Conservation (phyloP, 1,140 invertebrate genomes). For the Drosophila santomea region DNA sequence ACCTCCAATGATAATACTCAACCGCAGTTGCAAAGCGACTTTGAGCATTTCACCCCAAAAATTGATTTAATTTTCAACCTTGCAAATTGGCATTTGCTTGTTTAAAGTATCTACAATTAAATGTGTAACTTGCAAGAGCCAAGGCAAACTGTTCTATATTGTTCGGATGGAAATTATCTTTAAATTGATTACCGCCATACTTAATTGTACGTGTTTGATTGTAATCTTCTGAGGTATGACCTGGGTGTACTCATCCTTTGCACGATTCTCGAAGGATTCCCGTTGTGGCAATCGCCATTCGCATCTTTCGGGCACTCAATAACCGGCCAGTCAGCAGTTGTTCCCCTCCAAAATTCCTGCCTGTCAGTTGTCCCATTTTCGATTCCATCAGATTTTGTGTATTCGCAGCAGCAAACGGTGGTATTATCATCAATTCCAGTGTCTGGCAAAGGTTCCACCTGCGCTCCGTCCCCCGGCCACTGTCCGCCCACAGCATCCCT, state of each 20-base stretch:
- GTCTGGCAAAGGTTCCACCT: conserved; percentile 7
- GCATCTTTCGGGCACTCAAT: background rate
- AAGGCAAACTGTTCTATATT: too few species aligned
- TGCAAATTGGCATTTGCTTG: background rate
- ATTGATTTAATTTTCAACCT: background rate
- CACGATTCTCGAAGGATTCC: too few species aligned
- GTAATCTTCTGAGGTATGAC: too few species aligned
- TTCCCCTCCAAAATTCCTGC: background rate
- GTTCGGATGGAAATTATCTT: too few species aligned
- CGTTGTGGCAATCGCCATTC: background rate
- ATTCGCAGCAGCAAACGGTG: conserved; percentile 1
- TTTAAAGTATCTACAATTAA: background rate
- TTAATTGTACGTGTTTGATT: too few species aligned
- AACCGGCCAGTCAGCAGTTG: conserved; percentile 39
- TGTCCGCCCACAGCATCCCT: background rate
- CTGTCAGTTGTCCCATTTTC: conserved; percentile 16
- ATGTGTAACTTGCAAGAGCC: background rate
- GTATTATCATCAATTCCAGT: conserved; percentile 36
- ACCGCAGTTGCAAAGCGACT: background rate
- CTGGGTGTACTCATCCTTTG: too few species aligned
- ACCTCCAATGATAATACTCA: background rate
- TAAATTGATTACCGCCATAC: too few species aligned
- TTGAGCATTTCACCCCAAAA: background rate
- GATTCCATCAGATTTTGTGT: conserved; percentile 11
- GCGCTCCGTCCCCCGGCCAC: background rate